Evolutionary conservation across 30 jellyfish, hydroid and myxozoan species (phyloP), one percentile per base, ranked within the genome.

Genomic region (Turritopsis dohrnii): DNA sequence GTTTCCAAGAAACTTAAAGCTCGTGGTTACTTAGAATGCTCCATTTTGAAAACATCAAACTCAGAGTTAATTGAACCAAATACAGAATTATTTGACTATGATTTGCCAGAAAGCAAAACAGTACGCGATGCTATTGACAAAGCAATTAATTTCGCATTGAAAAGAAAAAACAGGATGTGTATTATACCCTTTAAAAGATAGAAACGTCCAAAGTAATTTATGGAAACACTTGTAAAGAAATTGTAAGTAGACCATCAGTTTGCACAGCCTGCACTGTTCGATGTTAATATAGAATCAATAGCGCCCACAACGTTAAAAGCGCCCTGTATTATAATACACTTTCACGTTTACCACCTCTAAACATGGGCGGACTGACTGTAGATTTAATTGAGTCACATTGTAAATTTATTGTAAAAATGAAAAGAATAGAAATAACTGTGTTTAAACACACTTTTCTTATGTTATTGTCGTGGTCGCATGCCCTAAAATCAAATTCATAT

Each of bases 1-100:
- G 20, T 65, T 21, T 23, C 76, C 54, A 53, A 65, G 87, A 24
- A 52, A 52, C 24, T 80, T 0, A 80, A 80, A 52, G 84, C 87
- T 16, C 76, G 52, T 16, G 54, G 81, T 5, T 80, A 1, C 77
- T 8, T 53, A 0, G 52, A 25, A 26, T 80, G 87, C 29, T 53
- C 76, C 53, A 65, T 80, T 53, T 53, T 80, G 9, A 81, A 69
- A 1, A 69, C 28, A 0, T 27, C 30, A 16, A 69, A 9, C 0
- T 27, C 30, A 27, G 23, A 9, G 8, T n/a, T 23, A 8, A 27
- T 69, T 27, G 83, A 30, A 74, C 83, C 54, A 74, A 29, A 74
- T 22, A 7, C 54, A 0, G 72, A 20, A 16, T 0, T 74, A 22
- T 74, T 74, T 4, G 83, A 74, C 24, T 74, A 74, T 1, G 83